Percentiles rank a stretch among this genome's conserved stretches.
These are phyloP conservation scores for Gymnopithys bicolor DNA, from an alignment of 2,797 vertebrate genomes.

Conservation along the genomic window DNA sequence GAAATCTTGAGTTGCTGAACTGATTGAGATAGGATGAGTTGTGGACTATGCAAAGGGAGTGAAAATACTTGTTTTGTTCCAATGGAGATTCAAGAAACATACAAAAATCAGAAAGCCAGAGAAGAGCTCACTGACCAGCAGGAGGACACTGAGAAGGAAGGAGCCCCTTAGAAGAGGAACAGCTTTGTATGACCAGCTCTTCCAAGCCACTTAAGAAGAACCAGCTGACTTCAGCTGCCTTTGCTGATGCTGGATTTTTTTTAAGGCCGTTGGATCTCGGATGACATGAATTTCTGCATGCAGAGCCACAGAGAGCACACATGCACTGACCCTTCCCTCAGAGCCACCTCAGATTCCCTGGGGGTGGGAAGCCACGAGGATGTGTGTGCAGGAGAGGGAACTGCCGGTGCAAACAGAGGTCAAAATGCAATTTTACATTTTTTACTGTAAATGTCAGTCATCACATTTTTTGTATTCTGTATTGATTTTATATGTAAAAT, in stretches of 20 bases:
- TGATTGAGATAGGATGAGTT: neutral
- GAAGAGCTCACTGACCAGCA: conserved; percentile 2
- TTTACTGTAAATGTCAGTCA: conserved; percentile 69
- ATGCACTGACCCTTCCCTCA: neutral
- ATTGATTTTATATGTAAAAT: conserved; percentile 70
- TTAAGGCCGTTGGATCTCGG: conserved; percentile 34
- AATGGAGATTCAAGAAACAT: neutral
- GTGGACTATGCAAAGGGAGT: conserved; percentile 18
- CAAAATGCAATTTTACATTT: conserved; percentile 59
- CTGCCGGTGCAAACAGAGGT: conserved; percentile 18
- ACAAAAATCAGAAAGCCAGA: neutral
- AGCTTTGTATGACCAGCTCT: neutral
- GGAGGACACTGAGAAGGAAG: conserved; percentile 1
- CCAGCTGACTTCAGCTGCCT: conserved; percentile 34
- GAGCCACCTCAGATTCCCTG: neutral
- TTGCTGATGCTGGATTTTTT: conserved; percentile 20
- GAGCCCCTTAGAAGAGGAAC: neutral
- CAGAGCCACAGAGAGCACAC: neutral
- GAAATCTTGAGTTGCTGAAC: neutral
- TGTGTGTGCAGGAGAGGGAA: neutral
- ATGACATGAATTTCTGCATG: neutral
- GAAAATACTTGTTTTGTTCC: conserved; percentile 5
- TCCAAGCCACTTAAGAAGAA: conserved; percentile 27
- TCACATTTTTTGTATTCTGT: conserved; percentile 68
- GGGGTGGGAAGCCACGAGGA: neutral